Conservation (phyloP, 2,113 vertebrate species). For the Lampris megalopsis region DNA sequence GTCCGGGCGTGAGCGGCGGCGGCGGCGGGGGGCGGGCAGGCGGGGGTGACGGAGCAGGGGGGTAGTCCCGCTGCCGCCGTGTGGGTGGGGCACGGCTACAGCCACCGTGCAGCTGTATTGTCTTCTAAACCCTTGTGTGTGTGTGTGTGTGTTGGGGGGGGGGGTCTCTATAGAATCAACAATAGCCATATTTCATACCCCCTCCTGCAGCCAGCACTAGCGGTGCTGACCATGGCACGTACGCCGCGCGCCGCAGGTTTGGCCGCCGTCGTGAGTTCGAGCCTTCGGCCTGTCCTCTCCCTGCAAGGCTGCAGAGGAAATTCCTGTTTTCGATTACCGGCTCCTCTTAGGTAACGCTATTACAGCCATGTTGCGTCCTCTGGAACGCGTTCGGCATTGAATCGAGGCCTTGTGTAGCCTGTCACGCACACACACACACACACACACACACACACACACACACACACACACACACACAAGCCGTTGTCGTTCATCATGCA, state of each 20-base stretch:
- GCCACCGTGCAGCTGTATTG: conserved; percentile 48
- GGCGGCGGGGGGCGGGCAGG: not conserved
- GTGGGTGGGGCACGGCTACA: conserved; percentile 50
- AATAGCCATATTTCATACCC: conserved; percentile 45
- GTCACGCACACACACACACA: too few relatives aligned
- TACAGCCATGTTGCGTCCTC: conserved; percentile 24
- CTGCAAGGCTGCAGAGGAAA: conserved; percentile 10
- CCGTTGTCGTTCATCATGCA: conserved; percentile 21
- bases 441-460: too few relatives aligned
- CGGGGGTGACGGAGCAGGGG: conserved; percentile 26
- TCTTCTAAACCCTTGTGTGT: conserved; percentile 31
- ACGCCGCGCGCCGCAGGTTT: conserved; percentile 41
- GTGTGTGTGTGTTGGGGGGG: not conserved
- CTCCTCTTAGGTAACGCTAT: not conserved
- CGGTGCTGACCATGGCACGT: not conserved
- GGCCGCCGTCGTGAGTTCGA: conserved; percentile 25
- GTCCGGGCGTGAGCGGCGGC: conserved; percentile 62
- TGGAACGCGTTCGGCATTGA: not conserved
- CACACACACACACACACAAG: too few relatives aligned
- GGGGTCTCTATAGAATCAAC: conserved; percentile 58
- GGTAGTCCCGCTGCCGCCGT: conserved; percentile 49
- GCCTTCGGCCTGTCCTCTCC: conserved; percentile 25
- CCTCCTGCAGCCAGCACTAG: conserved; percentile 15
- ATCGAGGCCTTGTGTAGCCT: not conserved
- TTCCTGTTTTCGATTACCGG: not conserved